These are phyloP conservation scores for Drosophila ezoana DNA, from an alignment of 2,888 invertebrate species.

Conservation along the genomic window DNA sequence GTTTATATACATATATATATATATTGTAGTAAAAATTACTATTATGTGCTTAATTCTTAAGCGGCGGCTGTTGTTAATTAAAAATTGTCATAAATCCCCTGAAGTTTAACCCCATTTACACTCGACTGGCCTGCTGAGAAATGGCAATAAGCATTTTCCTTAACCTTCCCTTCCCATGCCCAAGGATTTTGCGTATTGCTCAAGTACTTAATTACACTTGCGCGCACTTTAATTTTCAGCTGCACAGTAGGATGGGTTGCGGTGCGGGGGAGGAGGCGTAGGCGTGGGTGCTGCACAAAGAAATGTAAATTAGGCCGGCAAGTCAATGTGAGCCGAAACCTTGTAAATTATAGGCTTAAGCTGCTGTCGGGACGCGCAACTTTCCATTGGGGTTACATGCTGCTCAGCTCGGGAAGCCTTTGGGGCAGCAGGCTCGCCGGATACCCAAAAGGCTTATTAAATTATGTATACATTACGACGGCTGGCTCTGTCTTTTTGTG, in stretches of 20 bases:
- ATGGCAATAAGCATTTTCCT: constrained; percentile 62
- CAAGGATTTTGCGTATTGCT: constrained; percentile 63
- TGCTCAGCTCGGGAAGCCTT: constrained; percentile 26
- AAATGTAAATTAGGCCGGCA: constrained; percentile 65
- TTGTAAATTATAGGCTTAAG: constrained; percentile 80
- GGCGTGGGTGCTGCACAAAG: constrained; percentile 28
- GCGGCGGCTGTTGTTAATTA: constrained; percentile 60
- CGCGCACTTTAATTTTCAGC: constrained; percentile 78
- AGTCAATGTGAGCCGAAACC: constrained; percentile 73
- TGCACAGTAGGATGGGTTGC: constrained; percentile 7
- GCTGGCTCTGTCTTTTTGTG: constrained; percentile 4
- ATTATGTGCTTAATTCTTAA: constrained; percentile 21
- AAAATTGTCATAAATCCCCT: constrained; percentile 76
- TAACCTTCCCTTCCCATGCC: constrained; percentile 31
- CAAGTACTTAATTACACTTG: constrained; percentile 80
- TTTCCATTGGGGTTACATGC: constrained; percentile 60
- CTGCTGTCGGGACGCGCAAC: constrained; percentile 29
- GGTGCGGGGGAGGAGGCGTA: background rate
- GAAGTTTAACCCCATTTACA: constrained; percentile 75
- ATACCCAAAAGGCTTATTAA: constrained; percentile 65
- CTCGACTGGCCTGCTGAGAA: constrained; percentile 64
- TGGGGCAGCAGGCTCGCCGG: background rate
- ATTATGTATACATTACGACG: constrained; percentile 61
- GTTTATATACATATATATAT: constrained; percentile 1
- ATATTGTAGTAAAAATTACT: constrained; percentile 14